Evolutionary conservation across 2,797 vertebrate genomes (phyloP).

Genomic region (Aythya fuligula): DNA sequence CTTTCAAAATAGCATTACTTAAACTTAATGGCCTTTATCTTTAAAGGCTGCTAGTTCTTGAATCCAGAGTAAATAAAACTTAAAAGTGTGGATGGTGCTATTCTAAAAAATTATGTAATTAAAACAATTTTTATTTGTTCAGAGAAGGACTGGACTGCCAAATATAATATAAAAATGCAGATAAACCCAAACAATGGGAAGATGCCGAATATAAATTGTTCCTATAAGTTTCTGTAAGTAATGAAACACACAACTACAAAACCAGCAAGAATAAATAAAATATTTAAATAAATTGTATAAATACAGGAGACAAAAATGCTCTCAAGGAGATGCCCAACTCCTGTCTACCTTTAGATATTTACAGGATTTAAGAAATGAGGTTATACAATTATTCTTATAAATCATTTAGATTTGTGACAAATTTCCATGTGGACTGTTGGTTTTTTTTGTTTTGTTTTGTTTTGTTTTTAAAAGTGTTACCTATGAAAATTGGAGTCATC

Average conservation of each 20-base stretch:
- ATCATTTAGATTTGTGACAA: background rate
- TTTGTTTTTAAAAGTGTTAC: background rate
- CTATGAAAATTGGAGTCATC: background rate
- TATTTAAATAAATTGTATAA: background rate
- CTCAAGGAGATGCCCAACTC: background rate
- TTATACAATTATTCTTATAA: background rate
- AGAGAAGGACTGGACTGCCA: background rate
- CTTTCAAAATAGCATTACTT: background rate
- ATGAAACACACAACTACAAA: background rate
- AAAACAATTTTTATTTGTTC: background rate
- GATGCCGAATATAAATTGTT: background rate
- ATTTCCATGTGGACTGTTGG: accelerated
- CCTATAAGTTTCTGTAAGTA: background rate
- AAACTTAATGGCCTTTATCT: background rate
- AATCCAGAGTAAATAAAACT: background rate
- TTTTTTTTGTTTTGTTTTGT: background rate
- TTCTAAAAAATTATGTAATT: background rate
- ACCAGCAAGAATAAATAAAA: background rate
- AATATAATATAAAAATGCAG: background rate
- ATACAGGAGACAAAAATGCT: background rate
- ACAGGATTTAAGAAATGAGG: background rate
- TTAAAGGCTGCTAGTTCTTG: background rate
- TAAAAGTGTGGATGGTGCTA: background rate
- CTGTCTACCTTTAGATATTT: background rate
- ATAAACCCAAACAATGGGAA: background rate